These are phyloP conservation scores for Ruditapes philippinarum DNA, from an alignment of 1,140 invertebrate species.

Conservation along the genomic window DNA sequence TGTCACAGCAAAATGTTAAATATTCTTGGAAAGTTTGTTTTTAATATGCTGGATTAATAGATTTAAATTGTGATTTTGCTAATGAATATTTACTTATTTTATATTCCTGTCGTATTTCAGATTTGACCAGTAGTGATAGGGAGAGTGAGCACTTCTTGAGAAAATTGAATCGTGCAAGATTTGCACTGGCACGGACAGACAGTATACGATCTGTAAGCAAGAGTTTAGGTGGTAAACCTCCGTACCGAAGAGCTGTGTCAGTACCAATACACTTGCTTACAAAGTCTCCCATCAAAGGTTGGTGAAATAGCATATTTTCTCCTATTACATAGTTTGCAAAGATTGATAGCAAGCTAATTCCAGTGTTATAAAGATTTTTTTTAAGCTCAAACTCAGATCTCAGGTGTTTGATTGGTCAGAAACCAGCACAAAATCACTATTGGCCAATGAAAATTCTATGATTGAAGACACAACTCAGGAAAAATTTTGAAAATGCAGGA, in stretches of 20 bases:
- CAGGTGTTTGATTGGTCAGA: no score
- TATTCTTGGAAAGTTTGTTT: neutral
- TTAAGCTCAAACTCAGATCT: no score
- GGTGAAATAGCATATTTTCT: no score
- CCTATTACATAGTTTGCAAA: no score
- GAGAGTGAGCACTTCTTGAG: slow-evolving; percentile 95
- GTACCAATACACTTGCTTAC: slow-evolving; percentile 85
- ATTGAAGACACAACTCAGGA: no score
- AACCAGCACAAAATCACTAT: no score
- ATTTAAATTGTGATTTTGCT: neutral
- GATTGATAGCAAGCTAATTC: no score
- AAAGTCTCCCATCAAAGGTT: slow-evolving; percentile 93
- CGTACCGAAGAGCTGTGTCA: slow-evolving; percentile 95
- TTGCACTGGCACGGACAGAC: slow-evolving; percentile 92
- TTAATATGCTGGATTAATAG: neutral
- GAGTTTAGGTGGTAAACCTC: slow-evolving; percentile 97
- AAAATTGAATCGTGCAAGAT: slow-evolving; percentile 96
- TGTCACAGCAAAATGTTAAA: no score
- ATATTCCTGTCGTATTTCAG: slow-evolving; percentile 87
- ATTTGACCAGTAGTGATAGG: slow-evolving; percentile 95
- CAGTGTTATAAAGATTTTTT: no score
- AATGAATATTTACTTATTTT: neutral
- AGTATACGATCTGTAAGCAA: slow-evolving; percentile 94
- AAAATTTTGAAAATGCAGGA: no score
- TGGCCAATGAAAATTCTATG: no score